A percentile compares a stretch with the other conserved stretches of the same genome.
These are phyloP conservation scores for Rhopalosiphum padi DNA, from an alignment of 1,140 invertebrate species.

Conservation along the genomic window DNA sequence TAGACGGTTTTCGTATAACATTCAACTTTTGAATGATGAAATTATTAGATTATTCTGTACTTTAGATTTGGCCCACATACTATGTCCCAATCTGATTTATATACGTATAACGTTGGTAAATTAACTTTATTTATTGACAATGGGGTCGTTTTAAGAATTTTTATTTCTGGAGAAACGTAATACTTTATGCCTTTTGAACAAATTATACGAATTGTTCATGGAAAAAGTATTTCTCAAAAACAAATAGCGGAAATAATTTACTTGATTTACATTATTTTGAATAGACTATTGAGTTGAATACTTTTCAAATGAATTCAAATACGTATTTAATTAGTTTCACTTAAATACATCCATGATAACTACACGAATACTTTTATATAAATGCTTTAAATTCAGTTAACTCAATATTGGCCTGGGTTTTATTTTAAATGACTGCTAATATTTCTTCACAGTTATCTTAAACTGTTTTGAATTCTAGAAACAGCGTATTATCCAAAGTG, in stretches of 20 bases:
- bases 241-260: neutral
- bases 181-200: neutral
- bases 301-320: neutral
- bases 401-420: neutral
- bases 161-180: neutral
- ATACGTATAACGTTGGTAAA: neutral
- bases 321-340: neutral
- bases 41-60: neutral
- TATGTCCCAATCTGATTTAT: neutral
- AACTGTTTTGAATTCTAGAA: neutral
- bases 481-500: neutral
- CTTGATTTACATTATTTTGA: neutral
- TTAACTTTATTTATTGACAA: neutral
- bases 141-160: neutral
- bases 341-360: neutral
- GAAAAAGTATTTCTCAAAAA: neutral
- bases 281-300: neutral
- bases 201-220: neutral
- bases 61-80: neutral
- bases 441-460: neutral
- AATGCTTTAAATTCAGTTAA: neutral
- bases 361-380: neutral
- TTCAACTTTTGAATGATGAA: neutral
- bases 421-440: neutral
- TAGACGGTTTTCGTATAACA: neutral